Conservation (phyloP, 2,888 invertebrate species). For the Trissonchulus sp. region DNA sequence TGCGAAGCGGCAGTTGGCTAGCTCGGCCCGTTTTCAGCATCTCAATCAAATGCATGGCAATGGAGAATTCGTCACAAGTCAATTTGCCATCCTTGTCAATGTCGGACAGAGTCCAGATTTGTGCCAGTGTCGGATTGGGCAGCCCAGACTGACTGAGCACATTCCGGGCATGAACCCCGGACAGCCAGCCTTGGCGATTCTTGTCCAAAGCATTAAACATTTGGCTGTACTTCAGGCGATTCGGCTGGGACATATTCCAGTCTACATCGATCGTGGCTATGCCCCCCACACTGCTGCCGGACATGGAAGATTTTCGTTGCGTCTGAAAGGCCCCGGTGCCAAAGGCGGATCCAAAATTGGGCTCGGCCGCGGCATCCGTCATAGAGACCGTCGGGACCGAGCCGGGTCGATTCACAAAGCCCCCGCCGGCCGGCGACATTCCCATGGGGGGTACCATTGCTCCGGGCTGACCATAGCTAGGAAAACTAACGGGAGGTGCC, state of each 20-base stretch:
- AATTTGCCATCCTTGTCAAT: slow-evolving; percentile 88
- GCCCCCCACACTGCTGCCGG: slow-evolving; percentile 11
- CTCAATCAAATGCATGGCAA: slow-evolving; percentile 92
- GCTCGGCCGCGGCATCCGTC: background rate
- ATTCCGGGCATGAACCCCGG: slow-evolving; percentile 63
- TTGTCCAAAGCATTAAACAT: slow-evolving; percentile 48
- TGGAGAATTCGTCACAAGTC: slow-evolving; percentile 91
- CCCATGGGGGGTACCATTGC: background rate
- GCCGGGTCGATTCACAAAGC: background rate
- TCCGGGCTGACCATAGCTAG: too few species aligned
- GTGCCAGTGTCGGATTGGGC: slow-evolving; percentile 81
- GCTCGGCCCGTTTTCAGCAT: slow-evolving; percentile 46
- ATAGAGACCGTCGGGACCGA: background rate
- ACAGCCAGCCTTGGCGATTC: slow-evolving; percentile 32
- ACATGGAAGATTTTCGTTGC: background rate
- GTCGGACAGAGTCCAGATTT: slow-evolving; percentile 90
- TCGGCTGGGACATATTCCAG: slow-evolving; percentile 47
- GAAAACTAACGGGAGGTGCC: slow-evolving; percentile 21
- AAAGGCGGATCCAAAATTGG: background rate
- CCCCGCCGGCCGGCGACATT: background rate
- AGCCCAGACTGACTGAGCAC: slow-evolving; percentile 87
- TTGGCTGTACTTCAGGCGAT: slow-evolving; percentile 46
- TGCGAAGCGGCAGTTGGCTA: slow-evolving; percentile 70
- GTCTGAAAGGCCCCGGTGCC: background rate
- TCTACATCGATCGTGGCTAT: slow-evolving; percentile 42